A percentile compares a stretch with the other conserved stretches of the same genome.
Conservation (phyloP, 2,797 vertebrate species). For the Phoxinus dragarum region DNA sequence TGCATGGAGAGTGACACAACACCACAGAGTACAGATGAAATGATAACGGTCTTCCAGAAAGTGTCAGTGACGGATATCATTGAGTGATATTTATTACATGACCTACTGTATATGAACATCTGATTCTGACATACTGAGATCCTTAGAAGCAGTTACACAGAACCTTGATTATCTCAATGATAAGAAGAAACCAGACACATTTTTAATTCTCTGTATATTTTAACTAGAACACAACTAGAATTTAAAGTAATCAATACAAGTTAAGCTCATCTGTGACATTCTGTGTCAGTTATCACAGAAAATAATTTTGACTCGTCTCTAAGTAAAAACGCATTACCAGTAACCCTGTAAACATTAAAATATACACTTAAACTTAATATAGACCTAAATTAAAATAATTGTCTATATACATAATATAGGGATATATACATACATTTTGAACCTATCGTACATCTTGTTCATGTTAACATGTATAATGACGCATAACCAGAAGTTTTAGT, state of each 20-base stretch:
- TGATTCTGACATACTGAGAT: slow-evolving; percentile 4
- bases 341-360: neutral
- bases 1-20: slow-evolving; percentile 17
- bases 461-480: neutral
- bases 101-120: neutral
- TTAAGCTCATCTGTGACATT: neutral
- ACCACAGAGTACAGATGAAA: neutral
- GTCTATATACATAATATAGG: neutral
- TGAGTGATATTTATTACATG: neutral
- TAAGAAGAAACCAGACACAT: neutral
- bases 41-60: slow-evolving; percentile 22
- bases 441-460: neutral
- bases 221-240: neutral
- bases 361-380: neutral
- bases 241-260: neutral
- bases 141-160: neutral
- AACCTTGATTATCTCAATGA: neutral
- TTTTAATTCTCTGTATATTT: neutral
- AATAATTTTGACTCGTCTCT: neutral
- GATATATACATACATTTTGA: neutral
- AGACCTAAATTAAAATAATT: neutral
- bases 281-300: neutral
- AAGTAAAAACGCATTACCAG: neutral
- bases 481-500: neutral
- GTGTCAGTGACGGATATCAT: slow-evolving; percentile 7